Base-by-base conservation (phyloP, 2,797 vertebrate species). In the Dipus sagitta region DNA sequence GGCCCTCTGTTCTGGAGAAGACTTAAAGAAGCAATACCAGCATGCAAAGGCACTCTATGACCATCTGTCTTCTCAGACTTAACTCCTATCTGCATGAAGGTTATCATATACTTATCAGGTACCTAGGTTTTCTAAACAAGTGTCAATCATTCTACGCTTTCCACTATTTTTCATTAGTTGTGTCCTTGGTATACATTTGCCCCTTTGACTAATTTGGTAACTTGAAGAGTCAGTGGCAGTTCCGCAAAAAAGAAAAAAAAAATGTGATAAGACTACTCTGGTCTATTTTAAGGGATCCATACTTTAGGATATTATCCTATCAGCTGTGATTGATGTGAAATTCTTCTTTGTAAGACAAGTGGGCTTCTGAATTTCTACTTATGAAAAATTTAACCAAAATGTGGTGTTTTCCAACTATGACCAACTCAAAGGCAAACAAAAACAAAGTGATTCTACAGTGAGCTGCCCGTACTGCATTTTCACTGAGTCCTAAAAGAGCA, bases 151-250 rank as follows among this genome's bases (percentile, higher is more conserved):
- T 32, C n/a, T 26, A 13, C 65, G 78, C 86, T 79, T 96, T 34
- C 38, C 77, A 64, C 28, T 0, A 3, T n/a, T 92, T 94, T 82
- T 85, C 93, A 92, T 86, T 23, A 70, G 38, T 84, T 54, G 6
- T 89, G 42, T 23, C 76, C 79, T 58, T 96, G 95, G 82, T 79
- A 96, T 96, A 78, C 30, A 78, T 96, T 92, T 97, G 72, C 76
- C 96, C 93, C 71, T 85, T 54, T 96, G 79, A 97, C 78, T 96
- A 95, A 96, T 97, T 74, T 96, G 80, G 78, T 60, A 87, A 95
- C 96, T 95, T 92, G 90, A 97, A 91, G 94, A 95, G 71, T 32
- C 65, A 90, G 20, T 62, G 38, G 24, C 92, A 82, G 28, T 83
- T 93, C 70, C 60, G 52, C 38, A 87, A 91, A 92, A 82, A 93